Percentiles rank a stretch among this genome's conserved stretches.
Evolutionary conservation across 2,797 vertebrate genomes (phyloP).

Genomic region (Pipistrellus nathusii): DNA sequence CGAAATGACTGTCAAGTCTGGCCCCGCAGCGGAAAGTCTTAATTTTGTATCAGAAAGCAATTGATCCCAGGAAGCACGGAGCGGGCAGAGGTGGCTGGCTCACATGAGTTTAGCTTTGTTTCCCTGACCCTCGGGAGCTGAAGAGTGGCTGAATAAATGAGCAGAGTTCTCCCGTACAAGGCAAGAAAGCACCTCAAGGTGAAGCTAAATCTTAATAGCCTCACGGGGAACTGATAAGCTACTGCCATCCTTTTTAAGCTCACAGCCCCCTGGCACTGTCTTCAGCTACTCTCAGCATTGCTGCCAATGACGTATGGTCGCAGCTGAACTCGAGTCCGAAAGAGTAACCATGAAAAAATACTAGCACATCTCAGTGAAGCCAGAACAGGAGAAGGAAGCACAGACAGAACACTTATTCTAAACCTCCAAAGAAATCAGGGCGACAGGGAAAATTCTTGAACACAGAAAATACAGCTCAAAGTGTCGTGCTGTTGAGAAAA

Average conservation of each 20-base stretch:
- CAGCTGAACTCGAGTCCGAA: not conserved
- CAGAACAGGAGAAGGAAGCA: not conserved
- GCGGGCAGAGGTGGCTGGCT: not conserved
- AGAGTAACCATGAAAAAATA: not conserved
- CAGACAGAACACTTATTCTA: not conserved
- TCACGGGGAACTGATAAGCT: not conserved
- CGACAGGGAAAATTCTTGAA: not conserved
- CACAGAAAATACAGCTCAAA: not conserved
- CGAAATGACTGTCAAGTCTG: not conserved
- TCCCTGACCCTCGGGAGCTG: not conserved
- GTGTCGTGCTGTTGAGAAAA: not conserved
- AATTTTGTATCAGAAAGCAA: not conserved
- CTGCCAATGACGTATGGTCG: not conserved
- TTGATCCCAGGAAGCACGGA: not conserved
- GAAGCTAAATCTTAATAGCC: not conserved
- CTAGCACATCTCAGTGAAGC: not conserved
- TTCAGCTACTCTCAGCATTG: not conserved
- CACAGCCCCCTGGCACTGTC: not conserved
- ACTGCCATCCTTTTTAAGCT: not conserved
- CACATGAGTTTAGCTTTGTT: not conserved
- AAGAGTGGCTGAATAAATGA: not conserved
- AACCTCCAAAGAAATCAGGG: not conserved
- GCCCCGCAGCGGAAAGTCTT: not conserved
- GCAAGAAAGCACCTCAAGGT: not conserved
- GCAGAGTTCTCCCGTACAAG: not conserved